phyloP scores from a whole-genome alignment of 1,140 invertebrate genomes.

The Sycobia sp. region DNA sequence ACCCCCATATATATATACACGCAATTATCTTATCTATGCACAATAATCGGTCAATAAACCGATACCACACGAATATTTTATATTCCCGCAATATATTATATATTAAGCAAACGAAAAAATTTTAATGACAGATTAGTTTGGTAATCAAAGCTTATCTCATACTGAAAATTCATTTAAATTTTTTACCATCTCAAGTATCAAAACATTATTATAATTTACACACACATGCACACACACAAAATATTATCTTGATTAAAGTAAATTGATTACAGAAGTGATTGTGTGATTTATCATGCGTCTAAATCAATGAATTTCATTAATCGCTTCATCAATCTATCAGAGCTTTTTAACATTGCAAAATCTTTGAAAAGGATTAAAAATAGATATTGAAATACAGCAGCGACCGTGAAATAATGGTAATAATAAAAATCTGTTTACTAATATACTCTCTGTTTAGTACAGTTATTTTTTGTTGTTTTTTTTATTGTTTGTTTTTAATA shows the following conservation, averaged over 20 bases:
- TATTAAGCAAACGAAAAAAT: not conserved
- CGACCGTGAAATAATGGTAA: too few species aligned
- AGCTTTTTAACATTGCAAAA: not conserved
- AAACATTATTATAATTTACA: constrained; percentile 15
- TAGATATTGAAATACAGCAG: too few species aligned
- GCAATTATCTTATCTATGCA: too few species aligned
- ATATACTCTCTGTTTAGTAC: too few species aligned
- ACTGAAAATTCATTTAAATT: constrained; percentile 7
- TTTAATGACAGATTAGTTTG: not conserved
- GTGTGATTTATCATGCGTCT: constrained; percentile 25
- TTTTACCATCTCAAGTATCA: not conserved
- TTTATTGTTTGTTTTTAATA: too few species aligned
- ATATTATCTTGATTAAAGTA: constrained; percentile 13
- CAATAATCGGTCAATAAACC: too few species aligned
- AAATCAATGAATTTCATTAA: constrained; percentile 31
- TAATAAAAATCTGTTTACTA: too few species aligned
- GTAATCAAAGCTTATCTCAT: not conserved
- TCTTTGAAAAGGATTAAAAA: too few species aligned
- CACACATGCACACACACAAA: too few species aligned
- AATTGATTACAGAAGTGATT: constrained; percentile 26
- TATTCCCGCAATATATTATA: not conserved
- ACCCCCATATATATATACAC: too few species aligned
- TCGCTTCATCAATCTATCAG: constrained; percentile 28
- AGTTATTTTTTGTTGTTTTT: too few species aligned
- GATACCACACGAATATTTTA: too few species aligned